Evolutionary conservation across 2,888 invertebrate species (phyloP).

Genomic region (Drosophila algonquin): DNA sequence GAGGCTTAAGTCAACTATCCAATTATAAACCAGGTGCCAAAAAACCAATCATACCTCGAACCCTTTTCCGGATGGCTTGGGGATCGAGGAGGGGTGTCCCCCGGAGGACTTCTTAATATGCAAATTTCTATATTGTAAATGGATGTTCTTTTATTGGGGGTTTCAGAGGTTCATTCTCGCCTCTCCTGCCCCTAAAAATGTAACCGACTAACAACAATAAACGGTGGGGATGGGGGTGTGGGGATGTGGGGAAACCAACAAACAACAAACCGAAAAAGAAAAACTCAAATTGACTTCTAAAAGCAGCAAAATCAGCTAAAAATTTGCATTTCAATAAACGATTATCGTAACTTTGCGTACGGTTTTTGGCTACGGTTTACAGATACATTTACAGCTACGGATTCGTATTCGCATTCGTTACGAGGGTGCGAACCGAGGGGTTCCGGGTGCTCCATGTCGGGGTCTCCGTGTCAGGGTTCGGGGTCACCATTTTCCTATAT

Average conservation of each 20-base stretch:
- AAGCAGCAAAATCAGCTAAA: conserved; percentile 82
- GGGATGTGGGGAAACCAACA: conserved; percentile 47
- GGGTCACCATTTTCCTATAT: conserved; percentile 37
- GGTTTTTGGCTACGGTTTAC: conserved; percentile 74
- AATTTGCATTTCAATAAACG: conserved; percentile 84
- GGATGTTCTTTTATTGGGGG: conserved; percentile 24
- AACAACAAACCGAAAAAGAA: conserved; percentile 44
- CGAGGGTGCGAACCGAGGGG: conserved; percentile 2
- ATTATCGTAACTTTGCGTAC: conserved; percentile 80
- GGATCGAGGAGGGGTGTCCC: background rate
- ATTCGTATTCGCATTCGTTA: conserved; percentile 48
- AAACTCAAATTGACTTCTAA: conserved; percentile 81
- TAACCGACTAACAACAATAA: conserved; percentile 12
- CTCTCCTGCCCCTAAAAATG: conserved; percentile 30
- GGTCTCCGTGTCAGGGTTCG: conserved; percentile 19
- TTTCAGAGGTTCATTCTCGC: conserved; percentile 9
- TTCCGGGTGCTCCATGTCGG: background rate
- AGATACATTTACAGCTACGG: conserved; percentile 41
- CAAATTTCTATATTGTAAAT: conserved; percentile 35
- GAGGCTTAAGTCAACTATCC: conserved; percentile 13
- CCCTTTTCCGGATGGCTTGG: background rate
- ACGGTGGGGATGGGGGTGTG: no score
- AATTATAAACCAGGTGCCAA: conserved; percentile 40
- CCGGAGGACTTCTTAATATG: conserved; percentile 32
- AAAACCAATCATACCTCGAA: background rate